These are phyloP conservation scores for Hoplodrina ambigua DNA, from an alignment of 2,888 invertebrate genomes.

Conservation along the genomic window DNA sequence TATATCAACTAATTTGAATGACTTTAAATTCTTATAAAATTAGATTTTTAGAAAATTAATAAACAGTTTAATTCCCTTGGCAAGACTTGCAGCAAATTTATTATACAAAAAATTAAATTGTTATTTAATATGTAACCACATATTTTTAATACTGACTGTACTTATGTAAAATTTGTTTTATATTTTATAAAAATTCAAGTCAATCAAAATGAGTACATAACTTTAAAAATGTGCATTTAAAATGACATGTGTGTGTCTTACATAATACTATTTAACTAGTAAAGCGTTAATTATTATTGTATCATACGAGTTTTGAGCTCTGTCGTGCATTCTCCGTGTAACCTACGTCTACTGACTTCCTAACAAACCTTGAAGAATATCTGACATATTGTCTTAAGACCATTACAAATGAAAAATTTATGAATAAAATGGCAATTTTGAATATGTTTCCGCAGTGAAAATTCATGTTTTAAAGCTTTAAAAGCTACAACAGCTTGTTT, in stretches of 20 bases:
- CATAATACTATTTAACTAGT: slow-evolving; percentile 78
- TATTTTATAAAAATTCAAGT: slow-evolving; percentile 48
- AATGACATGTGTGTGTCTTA: slow-evolving; percentile 75
- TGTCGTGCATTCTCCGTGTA: slow-evolving; percentile 45
- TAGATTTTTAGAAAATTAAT: background rate
- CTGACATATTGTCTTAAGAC: slow-evolving; percentile 16
- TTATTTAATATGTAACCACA: slow-evolving; percentile 35
- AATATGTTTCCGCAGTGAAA: background rate
- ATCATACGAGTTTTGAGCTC: slow-evolving; percentile 79
- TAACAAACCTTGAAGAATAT: slow-evolving; percentile 18
- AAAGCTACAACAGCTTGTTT: slow-evolving; percentile 7
- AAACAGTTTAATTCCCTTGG: background rate
- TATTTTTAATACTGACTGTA: slow-evolving; percentile 27
- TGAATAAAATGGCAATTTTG: background rate
- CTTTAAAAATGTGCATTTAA: slow-evolving; percentile 78
- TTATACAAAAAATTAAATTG: background rate
- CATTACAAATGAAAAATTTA: background rate
- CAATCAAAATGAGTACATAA: slow-evolving; percentile 40
- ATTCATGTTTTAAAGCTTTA: slow-evolving; percentile 7
- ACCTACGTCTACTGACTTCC: slow-evolving; percentile 45
- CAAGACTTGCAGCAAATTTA: background rate
- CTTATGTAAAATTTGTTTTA: background rate
- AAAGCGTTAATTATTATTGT: slow-evolving; percentile 88
- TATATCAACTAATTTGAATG: slow-evolving; percentile 37
- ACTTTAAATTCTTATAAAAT: slow-evolving; percentile 51